These are phyloP conservation scores for Archilochus colubris DNA, from an alignment of 2,113 vertebrate genomes.

Conservation along the genomic window DNA sequence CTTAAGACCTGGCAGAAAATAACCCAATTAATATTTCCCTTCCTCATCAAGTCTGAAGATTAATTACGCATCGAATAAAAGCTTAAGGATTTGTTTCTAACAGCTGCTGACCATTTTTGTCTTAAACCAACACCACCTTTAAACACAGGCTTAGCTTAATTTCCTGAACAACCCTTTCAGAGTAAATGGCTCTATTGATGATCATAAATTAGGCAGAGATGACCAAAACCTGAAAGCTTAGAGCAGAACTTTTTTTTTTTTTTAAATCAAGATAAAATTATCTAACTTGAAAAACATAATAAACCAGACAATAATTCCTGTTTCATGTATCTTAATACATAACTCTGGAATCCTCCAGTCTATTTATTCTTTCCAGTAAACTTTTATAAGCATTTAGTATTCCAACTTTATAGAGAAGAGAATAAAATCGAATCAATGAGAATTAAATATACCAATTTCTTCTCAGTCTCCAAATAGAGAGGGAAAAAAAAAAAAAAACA, in stretches of 20 bases:
- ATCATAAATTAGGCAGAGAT: neutral
- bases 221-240: neutral
- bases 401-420: neutral
- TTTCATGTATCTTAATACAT: neutral
- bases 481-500: neutral
- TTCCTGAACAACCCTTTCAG: neutral
- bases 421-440: neutral
- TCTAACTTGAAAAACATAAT: neutral
- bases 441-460: neutral
- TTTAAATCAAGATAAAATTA: neutral
- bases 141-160: slow-evolving; percentile 24
- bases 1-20: slow-evolving; percentile 51
- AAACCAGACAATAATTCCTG: neutral
- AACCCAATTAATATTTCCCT: slow-evolving; percentile 58
- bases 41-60: slow-evolving; percentile 41
- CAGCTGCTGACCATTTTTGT: slow-evolving; percentile 51
- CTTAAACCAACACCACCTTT: neutral
- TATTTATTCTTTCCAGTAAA: neutral
- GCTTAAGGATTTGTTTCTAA: slow-evolving; percentile 48
- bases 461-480: neutral
- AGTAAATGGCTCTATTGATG: neutral
- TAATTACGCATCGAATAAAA: slow-evolving; percentile 58
- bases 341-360: neutral
- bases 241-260: neutral
- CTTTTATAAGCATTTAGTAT: neutral